Evolutionary conservation across 2,888 invertebrate species (phyloP).

Genomic region (Caenorhabditis sulstoni): DNA sequence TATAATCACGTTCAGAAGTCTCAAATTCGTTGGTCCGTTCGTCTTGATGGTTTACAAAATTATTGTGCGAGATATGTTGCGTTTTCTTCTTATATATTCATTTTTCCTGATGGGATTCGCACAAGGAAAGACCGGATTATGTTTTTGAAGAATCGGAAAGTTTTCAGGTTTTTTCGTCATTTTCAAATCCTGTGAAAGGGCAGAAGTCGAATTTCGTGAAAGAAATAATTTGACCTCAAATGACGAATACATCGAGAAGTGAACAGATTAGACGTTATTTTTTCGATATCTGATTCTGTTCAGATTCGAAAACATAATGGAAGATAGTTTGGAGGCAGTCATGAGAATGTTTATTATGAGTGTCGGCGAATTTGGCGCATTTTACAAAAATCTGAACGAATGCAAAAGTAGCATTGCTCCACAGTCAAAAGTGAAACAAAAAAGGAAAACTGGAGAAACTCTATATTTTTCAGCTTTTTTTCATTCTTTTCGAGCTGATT

Average conservation of each 20-base stretch:
- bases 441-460: neutral
- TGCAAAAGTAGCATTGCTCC: conserved; percentile 69
- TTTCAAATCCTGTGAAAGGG: conserved; percentile 86
- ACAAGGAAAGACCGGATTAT: conserved; percentile 84
- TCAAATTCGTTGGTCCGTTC: conserved; percentile 98
- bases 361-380: conserved; percentile 95
- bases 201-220: conserved; percentile 55
- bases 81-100: conserved; percentile 95
- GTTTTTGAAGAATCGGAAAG: too few species aligned
- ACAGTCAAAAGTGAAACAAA: conserved; percentile 73
- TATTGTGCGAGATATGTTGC: conserved; percentile 94
- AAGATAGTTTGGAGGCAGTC: conserved; percentile 84
- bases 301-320: conserved; percentile 72
- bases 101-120: conserved; percentile 98
- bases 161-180: conserved; percentile 93
- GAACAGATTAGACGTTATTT: neutral
- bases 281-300: conserved; percentile 69
- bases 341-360: conserved; percentile 99
- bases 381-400: conserved; percentile 91
- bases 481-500: conserved; percentile 96
- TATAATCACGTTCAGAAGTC: conserved; percentile 86
- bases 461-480: conserved; percentile 84
- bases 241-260: conserved; percentile 63
- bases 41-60: conserved; percentile 99
- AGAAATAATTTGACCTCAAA: conserved; percentile 41